Evolutionary conservation across 2,113 vertebrate genomes (phyloP), one percentile per base, ranked within the genome.

Genomic region (Tichodroma muraria): DNA sequence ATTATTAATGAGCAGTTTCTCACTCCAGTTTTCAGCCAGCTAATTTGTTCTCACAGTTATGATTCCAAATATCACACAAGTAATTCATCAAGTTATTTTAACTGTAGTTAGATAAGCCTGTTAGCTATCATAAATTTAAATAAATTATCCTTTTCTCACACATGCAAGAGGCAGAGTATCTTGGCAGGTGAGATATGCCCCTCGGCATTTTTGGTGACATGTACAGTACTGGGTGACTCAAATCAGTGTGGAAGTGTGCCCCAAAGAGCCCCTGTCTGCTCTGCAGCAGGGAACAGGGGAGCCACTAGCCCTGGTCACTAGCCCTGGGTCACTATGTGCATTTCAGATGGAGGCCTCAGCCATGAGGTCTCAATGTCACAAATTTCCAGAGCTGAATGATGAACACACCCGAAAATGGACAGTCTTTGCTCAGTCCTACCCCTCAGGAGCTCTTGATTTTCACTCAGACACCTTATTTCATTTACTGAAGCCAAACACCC

Each of bases 51-150:
- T 95, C 95, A 95, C 89, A 96, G 91, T 97, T 96, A 92, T 96
- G 96, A 97, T 97, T 97, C 97, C 96, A 98, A 98, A 97, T 97
- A 97, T 93, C 96, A 96, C 96, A 97, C 97, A 91, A 97, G 97
- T 97, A 97, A 98, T 98, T 97, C 97, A 98, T 95, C 85, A 95
- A 94, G 96, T 96, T 97, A 96, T 97, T 97, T 98, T 97, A 95
- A 97, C 94, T 88, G 93, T 90, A 84, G 94, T 97, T 97, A 96
- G 96, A 97, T 97, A 97, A 98, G 96, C 94, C 96, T 1, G 69
- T 95, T 97, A 97, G 94, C 93, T 90, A 82, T 86, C 95, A 96
- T 93, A 95, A 85, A 96, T 96, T 95, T 79, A 91, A 97, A 98
- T 97, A 96, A 92, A 97, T 97, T 96, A 96, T 82, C 86, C 61